Conservation (phyloP, 2,888 invertebrate species). For the Drosophila subsilvestris region DNA sequence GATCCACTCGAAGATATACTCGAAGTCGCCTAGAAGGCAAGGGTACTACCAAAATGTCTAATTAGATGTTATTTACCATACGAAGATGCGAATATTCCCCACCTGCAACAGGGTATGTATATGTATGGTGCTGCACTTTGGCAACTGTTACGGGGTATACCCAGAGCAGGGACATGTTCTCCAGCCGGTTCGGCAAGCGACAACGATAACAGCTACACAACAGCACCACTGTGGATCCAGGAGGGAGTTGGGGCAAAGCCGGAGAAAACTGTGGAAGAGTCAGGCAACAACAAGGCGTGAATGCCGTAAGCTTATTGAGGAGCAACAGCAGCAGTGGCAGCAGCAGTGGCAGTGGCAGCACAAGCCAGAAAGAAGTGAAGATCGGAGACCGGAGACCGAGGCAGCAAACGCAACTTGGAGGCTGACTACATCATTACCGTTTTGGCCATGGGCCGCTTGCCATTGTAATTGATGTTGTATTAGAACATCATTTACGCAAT, state of each 20-base stretch:
- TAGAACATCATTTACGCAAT: slow-evolving; percentile 80
- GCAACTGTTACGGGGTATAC: slow-evolving; percentile 18
- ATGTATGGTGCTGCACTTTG: not conserved
- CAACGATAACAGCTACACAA: slow-evolving; percentile 52
- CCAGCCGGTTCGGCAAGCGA: slow-evolving; percentile 58
- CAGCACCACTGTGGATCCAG: slow-evolving; percentile 3
- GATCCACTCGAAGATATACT: no score
- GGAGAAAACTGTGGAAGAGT: slow-evolving; percentile 25
- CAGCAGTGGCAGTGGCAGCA: not conserved
- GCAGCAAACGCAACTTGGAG: slow-evolving; percentile 58
- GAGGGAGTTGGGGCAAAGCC: not conserved
- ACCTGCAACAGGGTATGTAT: slow-evolving; percentile 7
- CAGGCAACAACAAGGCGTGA: slow-evolving; percentile 69
- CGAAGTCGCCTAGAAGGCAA: no score
- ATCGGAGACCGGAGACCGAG: slow-evolving; percentile 14
- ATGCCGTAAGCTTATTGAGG: slow-evolving; percentile 69
- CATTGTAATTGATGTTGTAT: slow-evolving; percentile 79
- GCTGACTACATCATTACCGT: slow-evolving; percentile 70
- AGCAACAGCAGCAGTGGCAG: slow-evolving; percentile 26
- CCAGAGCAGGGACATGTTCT: slow-evolving; percentile 63
- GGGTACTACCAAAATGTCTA: no score
- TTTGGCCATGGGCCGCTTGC: slow-evolving; percentile 72
- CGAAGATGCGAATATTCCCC: not conserved
- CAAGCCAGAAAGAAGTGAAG: not conserved
- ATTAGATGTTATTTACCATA: no score